Evolutionary conservation across 2,888 invertebrate species (phyloP).

Genomic region (Athalia circularis): DNA sequence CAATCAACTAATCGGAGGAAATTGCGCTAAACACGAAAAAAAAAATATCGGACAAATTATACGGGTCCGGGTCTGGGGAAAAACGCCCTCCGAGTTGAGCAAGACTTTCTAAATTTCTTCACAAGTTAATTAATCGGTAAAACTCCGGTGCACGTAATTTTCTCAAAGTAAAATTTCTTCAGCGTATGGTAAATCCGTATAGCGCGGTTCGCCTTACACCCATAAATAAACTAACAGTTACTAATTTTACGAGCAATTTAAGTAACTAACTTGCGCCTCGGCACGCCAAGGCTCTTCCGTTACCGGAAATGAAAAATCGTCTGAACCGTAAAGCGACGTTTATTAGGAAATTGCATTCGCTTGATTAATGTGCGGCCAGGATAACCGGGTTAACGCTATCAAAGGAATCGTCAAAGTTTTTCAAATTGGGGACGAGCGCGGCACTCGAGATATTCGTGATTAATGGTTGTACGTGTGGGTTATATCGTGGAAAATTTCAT

Average conservation of each 20-base stretch:
- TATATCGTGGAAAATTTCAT: too few relatives aligned
- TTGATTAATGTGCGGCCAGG: conserved; percentile 16
- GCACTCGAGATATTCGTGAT: too few relatives aligned
- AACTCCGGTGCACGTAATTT: not conserved
- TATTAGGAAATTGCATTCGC: conserved; percentile 31
- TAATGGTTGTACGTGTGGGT: too few relatives aligned
- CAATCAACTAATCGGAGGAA: not conserved
- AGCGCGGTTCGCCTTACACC: not conserved
- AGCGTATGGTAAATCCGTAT: not conserved
- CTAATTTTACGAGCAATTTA: conserved; percentile 35
- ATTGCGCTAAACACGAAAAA: not conserved
- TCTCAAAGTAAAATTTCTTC: conserved; percentile 17
- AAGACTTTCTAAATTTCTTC: not conserved
- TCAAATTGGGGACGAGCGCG: too few relatives aligned
- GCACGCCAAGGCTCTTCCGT: conserved; percentile 4
- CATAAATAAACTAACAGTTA: not conserved
- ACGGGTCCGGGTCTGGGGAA: not conserved
- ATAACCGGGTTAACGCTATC: too few relatives aligned
- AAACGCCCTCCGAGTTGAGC: not conserved
- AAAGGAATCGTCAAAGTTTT: too few relatives aligned
- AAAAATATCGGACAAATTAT: too few relatives aligned
- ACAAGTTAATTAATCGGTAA: conserved; percentile 18
- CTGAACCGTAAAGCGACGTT: conserved; percentile 1
- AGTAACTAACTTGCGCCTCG: conserved; percentile 20
- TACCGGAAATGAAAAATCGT: conserved; percentile 30